Percentiles rank a stretch among this genome's conserved stretches.
Conservation (phyloP, 1,140 invertebrate genomes). For the Drosophila funebris region DNA sequence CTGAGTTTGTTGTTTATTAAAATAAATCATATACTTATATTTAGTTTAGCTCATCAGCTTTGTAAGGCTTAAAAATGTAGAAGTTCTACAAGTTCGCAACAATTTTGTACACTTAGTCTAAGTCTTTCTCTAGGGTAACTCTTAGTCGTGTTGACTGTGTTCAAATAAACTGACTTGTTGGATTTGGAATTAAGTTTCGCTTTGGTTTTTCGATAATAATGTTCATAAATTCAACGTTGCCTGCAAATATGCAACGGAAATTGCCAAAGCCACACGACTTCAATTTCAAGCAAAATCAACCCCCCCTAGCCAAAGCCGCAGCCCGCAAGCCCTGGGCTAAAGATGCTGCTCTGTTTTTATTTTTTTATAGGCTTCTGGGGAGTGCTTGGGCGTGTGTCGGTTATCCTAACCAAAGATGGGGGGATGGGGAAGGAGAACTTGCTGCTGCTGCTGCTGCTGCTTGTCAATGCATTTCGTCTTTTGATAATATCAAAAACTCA, state of each 20-base stretch:
- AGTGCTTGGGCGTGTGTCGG: constrained; percentile 48
- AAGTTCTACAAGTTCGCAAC: too few relatives aligned
- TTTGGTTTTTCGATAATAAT: constrained; percentile 47
- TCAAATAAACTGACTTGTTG: background rate
- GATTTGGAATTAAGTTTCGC: constrained; percentile 29
- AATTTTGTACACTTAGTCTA: too few relatives aligned
- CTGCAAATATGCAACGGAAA: constrained; percentile 80
- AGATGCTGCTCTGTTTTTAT: constrained; percentile 2
- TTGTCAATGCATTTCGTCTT: constrained; percentile 79
- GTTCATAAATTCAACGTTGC: constrained; percentile 74
- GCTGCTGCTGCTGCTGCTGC: constrained; percentile 39
- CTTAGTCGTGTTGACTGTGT: background rate
- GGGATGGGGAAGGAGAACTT: background rate
- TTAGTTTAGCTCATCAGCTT: too few relatives aligned
- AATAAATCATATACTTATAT: too few relatives aligned
- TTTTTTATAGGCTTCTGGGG: constrained; percentile 58
- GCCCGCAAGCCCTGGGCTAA: constrained; percentile 14
- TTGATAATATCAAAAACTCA: constrained; percentile 81
- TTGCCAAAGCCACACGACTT: constrained; percentile 74
- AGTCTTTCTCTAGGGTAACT: background rate
- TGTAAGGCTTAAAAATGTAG: too few relatives aligned
- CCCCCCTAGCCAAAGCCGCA: background rate
- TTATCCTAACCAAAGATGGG: constrained; percentile 12
- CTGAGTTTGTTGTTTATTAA: too few relatives aligned
- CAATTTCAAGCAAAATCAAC: constrained; percentile 39